A percentile compares a stretch with the other conserved stretches of the same genome.
phyloP scores from a whole-genome alignment of 2,888 invertebrate species.

The Matsumyia berberina region DNA sequence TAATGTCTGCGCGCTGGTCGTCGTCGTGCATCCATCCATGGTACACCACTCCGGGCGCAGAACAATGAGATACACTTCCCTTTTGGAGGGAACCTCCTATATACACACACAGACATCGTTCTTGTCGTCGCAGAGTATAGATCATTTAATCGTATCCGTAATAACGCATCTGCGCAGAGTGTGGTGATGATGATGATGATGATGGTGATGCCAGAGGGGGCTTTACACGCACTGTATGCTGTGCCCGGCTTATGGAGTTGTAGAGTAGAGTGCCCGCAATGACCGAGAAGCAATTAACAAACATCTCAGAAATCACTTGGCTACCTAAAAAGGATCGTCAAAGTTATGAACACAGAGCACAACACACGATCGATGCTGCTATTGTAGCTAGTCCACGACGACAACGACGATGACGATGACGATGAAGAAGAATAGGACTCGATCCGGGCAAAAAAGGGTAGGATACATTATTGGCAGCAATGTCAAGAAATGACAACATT shows the following conservation, averaged over 20 bases:
- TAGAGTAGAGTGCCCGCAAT: constrained; percentile 70
- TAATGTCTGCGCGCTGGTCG: constrained; percentile 59
- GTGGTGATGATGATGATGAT: too few species aligned
- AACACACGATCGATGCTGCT: constrained; percentile 57
- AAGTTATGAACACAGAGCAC: constrained; percentile 77
- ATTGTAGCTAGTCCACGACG: too few species aligned
- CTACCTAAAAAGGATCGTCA: constrained; percentile 77
- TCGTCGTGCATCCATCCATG: constrained; percentile 70
- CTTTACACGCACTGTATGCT: constrained; percentile 50
- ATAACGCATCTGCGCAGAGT: constrained; percentile 63
- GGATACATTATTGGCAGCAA: constrained; percentile 76
- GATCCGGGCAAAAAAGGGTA: constrained; percentile 64
- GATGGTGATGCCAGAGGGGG: neutral
- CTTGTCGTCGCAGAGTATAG: constrained; percentile 55
- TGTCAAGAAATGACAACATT: constrained; percentile 77
- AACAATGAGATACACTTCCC: constrained; percentile 73
- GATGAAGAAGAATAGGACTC: constrained; percentile 57
- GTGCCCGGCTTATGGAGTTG: constrained; percentile 68
- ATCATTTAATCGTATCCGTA: constrained; percentile 75
- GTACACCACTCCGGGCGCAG: constrained; percentile 46
- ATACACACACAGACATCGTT: constrained; percentile 15
- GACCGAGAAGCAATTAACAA: constrained; percentile 77
- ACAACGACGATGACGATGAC: too few species aligned
- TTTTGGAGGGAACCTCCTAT: constrained; percentile 67
- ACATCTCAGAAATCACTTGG: constrained; percentile 76